phyloP scores from a whole-genome alignment of 2,888 invertebrate species.

The Thera obeliscata region DNA sequence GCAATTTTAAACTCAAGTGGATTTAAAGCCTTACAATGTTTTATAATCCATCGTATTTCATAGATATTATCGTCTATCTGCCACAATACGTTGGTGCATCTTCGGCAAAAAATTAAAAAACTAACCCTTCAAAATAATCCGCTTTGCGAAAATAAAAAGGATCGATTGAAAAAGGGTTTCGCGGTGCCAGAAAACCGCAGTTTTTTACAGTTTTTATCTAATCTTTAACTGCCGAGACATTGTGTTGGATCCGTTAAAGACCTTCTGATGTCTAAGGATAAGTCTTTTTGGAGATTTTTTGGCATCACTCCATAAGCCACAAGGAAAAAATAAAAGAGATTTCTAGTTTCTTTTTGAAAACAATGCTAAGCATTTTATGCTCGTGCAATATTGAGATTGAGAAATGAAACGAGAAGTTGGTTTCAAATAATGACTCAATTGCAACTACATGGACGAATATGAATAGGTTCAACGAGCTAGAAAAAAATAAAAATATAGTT shows the following conservation, averaged over 20 bases:
- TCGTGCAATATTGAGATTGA: neutral
- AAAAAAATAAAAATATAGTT: conserved; percentile 26
- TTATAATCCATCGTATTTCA: conserved; percentile 22
- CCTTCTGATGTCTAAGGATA: conserved; percentile 27
- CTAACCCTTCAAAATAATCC: conserved; percentile 76
- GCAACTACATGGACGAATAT: conserved; percentile 1
- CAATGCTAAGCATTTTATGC: conserved; percentile 6
- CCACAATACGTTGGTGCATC: conserved; percentile 44
- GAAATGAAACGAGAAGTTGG: conserved; percentile 1
- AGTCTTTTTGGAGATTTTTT: conserved; percentile 23
- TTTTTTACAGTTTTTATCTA: conserved; percentile 54
- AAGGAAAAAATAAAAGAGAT: conserved; percentile 26
- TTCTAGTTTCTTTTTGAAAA: conserved; percentile 15
- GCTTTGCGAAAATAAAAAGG: conserved; percentile 70
- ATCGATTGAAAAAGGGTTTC: conserved; percentile 64
- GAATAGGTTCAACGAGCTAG: conserved; percentile 13
- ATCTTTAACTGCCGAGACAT: conserved; percentile 55
- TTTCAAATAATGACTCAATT: conserved; percentile 18
- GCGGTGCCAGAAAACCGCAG: conserved; percentile 66
- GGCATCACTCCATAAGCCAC: conserved; percentile 28
- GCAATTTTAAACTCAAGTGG: conserved; percentile 37
- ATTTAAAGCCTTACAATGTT: conserved; percentile 22
- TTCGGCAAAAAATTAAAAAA: conserved; percentile 60
- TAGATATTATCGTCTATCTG: conserved; percentile 44
- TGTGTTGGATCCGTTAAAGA: conserved; percentile 45